phyloP scores from a whole-genome alignment of 2,888 invertebrate species.

The Argynnis bischoffii region DNA sequence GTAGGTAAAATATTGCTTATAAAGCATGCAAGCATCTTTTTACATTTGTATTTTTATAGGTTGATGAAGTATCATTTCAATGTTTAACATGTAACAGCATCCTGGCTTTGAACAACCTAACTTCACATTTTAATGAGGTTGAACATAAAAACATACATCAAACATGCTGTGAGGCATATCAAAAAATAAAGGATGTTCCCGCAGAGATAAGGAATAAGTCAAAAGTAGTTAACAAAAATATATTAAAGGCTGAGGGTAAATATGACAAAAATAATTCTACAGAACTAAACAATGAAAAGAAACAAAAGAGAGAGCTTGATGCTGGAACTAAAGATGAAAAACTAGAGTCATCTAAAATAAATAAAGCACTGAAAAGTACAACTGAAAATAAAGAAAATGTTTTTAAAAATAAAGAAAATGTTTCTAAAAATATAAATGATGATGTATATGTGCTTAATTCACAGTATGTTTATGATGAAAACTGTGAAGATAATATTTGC shows the following conservation, averaged over 20 bases:
- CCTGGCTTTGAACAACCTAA: constrained; percentile 37
- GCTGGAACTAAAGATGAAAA: background rate
- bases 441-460: constrained; percentile 3
- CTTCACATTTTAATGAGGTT: constrained; percentile 41
- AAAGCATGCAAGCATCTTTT: too few species aligned
- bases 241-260: constrained; percentile 6
- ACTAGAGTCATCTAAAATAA: background rate
- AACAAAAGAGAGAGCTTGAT: constrained; percentile 1
- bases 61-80: constrained; percentile 53
- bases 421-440: constrained; percentile 14
- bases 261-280: constrained; percentile 11
- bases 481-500: constrained; percentile 40
- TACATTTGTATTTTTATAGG: constrained; percentile 42
- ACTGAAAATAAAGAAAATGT: constrained; percentile 5
- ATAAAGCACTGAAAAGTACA: background rate
- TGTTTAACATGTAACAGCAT: constrained; percentile 56
- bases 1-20: too few species aligned
- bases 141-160: constrained; percentile 44
- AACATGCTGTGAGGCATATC: constrained; percentile 29
- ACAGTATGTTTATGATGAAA: constrained; percentile 21
- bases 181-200: background rate
- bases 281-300: constrained; percentile 15
- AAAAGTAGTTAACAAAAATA: constrained; percentile 4
- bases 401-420: constrained; percentile 7
- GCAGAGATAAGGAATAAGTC: constrained; percentile 10